A percentile compares a stretch with the other conserved stretches of the same genome.
Evolutionary conservation across 1,140 invertebrate genomes (phyloP).

Genomic region (Micrasema minimum): DNA sequence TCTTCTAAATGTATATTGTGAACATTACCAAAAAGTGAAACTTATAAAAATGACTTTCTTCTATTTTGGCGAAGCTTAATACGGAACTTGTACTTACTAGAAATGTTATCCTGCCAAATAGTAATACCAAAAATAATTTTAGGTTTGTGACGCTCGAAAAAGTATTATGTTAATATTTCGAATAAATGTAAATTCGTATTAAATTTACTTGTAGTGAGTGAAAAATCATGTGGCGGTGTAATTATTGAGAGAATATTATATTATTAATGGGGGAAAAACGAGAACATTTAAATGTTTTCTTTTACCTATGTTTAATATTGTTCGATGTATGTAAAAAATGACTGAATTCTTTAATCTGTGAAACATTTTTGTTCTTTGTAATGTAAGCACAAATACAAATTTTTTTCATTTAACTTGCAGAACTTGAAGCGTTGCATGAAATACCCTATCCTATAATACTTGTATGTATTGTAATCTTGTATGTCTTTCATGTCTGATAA

Average conservation of each 20-base stretch:
- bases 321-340: slow-evolving; percentile 35
- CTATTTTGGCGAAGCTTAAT: slow-evolving; percentile 9
- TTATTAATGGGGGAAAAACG: no score
- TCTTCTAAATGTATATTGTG: neutral
- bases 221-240: neutral
- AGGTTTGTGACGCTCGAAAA: slow-evolving; percentile 3
- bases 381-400: slow-evolving; percentile 19
- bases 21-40: neutral
- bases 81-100: slow-evolving; percentile 14
- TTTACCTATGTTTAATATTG: slow-evolving; percentile 9
- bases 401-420: slow-evolving; percentile 4
- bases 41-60: neutral
- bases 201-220: slow-evolving; percentile 17
- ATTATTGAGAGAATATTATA: no score
- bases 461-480: no score
- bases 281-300: slow-evolving; percentile 16
- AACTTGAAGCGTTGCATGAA: slow-evolving; percentile 2
- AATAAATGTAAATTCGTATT: slow-evolving; percentile 21
- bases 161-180: slow-evolving; percentile 12
- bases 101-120: slow-evolving; percentile 38
- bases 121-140: slow-evolving; percentile 29
- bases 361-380: slow-evolving; percentile 15
- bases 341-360: slow-evolving; percentile 33
- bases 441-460: no score
- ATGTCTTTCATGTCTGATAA: neutral